Conservation (phyloP, 2,888 invertebrate genomes). For the Stegophylla sp. region DNA sequence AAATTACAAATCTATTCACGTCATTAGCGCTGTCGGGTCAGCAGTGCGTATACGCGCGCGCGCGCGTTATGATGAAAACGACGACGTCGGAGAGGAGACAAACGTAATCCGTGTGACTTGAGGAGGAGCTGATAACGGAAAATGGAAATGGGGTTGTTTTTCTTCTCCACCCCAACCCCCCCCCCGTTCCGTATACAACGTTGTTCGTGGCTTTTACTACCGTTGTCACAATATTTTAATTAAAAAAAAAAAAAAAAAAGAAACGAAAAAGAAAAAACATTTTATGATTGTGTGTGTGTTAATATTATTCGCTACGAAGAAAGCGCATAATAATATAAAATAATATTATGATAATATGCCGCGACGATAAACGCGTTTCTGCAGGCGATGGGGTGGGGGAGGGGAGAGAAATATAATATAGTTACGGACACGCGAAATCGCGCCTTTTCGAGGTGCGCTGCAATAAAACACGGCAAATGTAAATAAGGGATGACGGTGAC, state of each 20-base stretch:
- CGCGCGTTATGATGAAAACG: background rate
- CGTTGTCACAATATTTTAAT: conserved; percentile 23
- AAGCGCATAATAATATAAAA: background rate
- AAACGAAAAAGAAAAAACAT: background rate
- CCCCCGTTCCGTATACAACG: background rate
- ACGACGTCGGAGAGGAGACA: background rate
- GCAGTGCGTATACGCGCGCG: background rate
- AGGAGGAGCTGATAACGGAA: conserved; percentile 8
- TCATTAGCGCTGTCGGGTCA: conserved; percentile 39
- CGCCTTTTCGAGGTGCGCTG: background rate
- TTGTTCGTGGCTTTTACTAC: background rate
- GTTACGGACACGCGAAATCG: background rate
- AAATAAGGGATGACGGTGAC: conserved; percentile 25
- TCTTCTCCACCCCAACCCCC: too few relatives aligned
- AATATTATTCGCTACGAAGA: background rate
- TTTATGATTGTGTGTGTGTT: background rate
- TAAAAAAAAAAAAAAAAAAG: conserved; percentile 25
- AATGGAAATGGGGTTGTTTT: conserved; percentile 6
- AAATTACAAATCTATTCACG: conserved; percentile 33
- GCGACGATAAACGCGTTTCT: conserved; percentile 6
- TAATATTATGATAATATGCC: conserved; percentile 9
- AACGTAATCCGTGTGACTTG: background rate
- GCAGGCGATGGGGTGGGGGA: background rate
- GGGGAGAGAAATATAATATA: background rate
- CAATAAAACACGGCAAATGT: conserved; percentile 32